A percentile compares a stretch with the other conserved stretches of the same genome.
Evolutionary conservation across 2,888 invertebrate genomes (phyloP).

Genomic region (Pseudococcus jackbeardsleyi): DNA sequence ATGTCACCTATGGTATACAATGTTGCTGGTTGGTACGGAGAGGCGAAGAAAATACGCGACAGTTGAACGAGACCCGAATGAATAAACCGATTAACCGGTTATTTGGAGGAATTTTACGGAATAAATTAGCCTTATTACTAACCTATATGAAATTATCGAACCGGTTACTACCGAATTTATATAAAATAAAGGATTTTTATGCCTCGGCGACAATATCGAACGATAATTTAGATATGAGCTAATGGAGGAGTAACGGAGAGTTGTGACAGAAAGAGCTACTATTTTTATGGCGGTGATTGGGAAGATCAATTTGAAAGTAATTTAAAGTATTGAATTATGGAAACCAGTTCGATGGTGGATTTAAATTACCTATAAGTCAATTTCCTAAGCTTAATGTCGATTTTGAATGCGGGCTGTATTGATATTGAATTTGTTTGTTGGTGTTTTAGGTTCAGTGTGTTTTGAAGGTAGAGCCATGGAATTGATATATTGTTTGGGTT

Average conservation of each 20-base stretch:
- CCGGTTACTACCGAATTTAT: constrained; percentile 28
- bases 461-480: neutral
- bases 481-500: neutral
- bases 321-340: neutral
- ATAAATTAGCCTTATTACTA: constrained; percentile 38
- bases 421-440: neutral
- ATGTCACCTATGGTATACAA: constrained; percentile 1
- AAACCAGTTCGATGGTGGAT: neutral
- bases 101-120: neutral
- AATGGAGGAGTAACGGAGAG: neutral
- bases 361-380: neutral
- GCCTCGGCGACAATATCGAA: neutral
- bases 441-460: neutral
- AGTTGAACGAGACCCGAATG: constrained; percentile 26
- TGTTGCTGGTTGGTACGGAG: neutral
- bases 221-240: constrained; percentile 38
- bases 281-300: neutral
- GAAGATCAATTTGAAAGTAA: constrained; percentile 10
- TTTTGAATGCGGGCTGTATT: neutral
- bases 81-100: constrained; percentile 42
- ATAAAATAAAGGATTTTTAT: neutral
- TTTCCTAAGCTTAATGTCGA: neutral
- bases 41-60: neutral
- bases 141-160: constrained; percentile 28
- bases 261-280: neutral